Conservation (phyloP, 2,888 invertebrate species). For the Bibio marci region DNA sequence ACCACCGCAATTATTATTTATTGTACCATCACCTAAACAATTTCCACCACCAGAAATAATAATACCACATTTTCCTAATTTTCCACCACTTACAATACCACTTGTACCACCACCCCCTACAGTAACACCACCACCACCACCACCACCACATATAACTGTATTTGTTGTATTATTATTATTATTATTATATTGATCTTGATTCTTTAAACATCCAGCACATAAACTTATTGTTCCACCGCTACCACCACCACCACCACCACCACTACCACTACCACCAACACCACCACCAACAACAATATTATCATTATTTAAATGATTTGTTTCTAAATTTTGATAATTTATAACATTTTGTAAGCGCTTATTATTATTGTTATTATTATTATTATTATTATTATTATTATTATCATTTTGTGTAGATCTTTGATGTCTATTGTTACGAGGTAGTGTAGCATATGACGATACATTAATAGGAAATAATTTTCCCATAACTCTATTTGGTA, state of each 20-base stretch:
- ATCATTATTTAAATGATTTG: conserved; percentile 13
- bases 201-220: conserved; percentile 7
- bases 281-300: conserved; percentile 9
- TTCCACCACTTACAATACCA: not conserved
- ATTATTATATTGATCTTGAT: conserved; percentile 1
- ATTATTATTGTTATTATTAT: conserved; percentile 10
- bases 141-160: not conserved
- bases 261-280: not conserved
- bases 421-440: conserved; percentile 24
- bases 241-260: conserved; percentile 1
- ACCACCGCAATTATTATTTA: too few relatives aligned
- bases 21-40: too few relatives aligned
- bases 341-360: conserved; percentile 27
- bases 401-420: conserved; percentile 13
- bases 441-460: conserved; percentile 31
- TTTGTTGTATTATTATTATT: not conserved
- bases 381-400: too few relatives aligned
- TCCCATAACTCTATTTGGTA: conserved; percentile 37
- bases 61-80: too few relatives aligned
- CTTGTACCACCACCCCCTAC: not conserved
- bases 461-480: conserved; percentile 22
- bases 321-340: conserved; percentile 27
- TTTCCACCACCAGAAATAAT: too few relatives aligned
- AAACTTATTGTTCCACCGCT: conserved; percentile 2
- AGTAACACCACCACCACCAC: not conserved